These are phyloP conservation scores for Macquaria ambigua DNA, from an alignment of 2,113 vertebrate genomes.

Conservation along the genomic window DNA sequence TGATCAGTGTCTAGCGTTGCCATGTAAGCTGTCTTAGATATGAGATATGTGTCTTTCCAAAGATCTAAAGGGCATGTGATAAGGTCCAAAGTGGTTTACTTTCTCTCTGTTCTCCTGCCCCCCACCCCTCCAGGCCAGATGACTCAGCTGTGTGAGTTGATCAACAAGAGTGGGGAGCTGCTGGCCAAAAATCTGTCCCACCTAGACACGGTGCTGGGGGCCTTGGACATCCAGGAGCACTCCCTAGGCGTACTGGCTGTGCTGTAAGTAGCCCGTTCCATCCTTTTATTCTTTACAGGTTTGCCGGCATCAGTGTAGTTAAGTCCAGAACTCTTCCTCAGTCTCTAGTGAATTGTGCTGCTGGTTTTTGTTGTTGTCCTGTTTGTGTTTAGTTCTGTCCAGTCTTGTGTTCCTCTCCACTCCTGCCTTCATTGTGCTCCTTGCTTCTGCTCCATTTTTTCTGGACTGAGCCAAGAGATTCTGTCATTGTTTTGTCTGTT, in stretches of 20 bases:
- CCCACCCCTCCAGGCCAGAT: slow-evolving; percentile 91
- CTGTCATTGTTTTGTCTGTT: slow-evolving; percentile 2
- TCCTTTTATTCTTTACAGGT: not conserved
- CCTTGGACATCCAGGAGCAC: slow-evolving; percentile 98
- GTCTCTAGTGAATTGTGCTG: not conserved
- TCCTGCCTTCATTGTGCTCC: not conserved
- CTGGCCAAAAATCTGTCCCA: slow-evolving; percentile 98
- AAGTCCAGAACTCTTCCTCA: not conserved
- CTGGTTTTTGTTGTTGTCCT: not conserved
- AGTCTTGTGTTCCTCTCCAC: not conserved
- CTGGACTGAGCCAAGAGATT: not conserved
- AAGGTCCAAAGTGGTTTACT: not conserved
- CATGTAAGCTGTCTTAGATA: not conserved
- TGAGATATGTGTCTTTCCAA: not conserved
- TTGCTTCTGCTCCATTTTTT: not conserved
- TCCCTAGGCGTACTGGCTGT: slow-evolving; percentile 97
- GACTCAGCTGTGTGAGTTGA: slow-evolving; percentile 99
- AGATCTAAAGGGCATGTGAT: accelerated
- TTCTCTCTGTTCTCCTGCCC: not conserved
- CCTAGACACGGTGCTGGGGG: slow-evolving; percentile 97
- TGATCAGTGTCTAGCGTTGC: not conserved
- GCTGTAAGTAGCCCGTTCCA: slow-evolving; percentile 88
- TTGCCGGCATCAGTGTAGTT: not conserved
- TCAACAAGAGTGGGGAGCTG: slow-evolving; percentile 99
- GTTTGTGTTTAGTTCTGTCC: not conserved